Conservation (phyloP, 2,113 vertebrate species). For the Fukomys damarensis region DNA sequence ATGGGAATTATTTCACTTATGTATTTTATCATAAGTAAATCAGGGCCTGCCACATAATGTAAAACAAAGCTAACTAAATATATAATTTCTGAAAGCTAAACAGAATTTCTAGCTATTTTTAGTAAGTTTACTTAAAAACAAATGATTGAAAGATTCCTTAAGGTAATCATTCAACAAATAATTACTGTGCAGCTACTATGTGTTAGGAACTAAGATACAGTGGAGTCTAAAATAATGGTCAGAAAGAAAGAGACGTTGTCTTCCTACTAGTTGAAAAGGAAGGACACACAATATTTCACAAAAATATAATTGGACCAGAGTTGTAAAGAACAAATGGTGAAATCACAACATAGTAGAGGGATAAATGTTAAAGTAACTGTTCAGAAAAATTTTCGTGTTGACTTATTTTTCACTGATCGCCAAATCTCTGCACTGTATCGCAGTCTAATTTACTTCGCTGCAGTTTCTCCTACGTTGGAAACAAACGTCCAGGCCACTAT, state of each 20-base stretch:
- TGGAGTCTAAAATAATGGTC: neutral
- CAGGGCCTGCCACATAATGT: neutral
- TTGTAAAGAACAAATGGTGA: fast-evolving
- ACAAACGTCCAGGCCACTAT: neutral
- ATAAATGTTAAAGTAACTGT: neutral
- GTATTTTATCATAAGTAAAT: neutral
- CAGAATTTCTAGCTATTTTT: neutral
- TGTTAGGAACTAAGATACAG: neutral
- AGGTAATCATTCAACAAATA: neutral
- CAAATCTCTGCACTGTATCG: neutral
- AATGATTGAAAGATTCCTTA: neutral
- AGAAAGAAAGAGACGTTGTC: neutral
- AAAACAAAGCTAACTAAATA: neutral
- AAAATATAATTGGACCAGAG: neutral
- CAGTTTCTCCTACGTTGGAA: neutral
- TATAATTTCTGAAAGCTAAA: neutral
- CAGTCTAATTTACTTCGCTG: neutral
- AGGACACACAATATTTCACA: neutral
- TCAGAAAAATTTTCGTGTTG: neutral
- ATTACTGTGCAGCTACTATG: neutral
- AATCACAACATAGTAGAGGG: neutral
- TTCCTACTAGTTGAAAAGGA: neutral
- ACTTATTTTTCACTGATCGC: neutral
- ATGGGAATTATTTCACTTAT: neutral
- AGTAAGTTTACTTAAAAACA: conserved; percentile 25